These are phyloP conservation scores for Pseudanteris insignis DNA, from an alignment of 2,888 invertebrate species.

Conservation along the genomic window DNA sequence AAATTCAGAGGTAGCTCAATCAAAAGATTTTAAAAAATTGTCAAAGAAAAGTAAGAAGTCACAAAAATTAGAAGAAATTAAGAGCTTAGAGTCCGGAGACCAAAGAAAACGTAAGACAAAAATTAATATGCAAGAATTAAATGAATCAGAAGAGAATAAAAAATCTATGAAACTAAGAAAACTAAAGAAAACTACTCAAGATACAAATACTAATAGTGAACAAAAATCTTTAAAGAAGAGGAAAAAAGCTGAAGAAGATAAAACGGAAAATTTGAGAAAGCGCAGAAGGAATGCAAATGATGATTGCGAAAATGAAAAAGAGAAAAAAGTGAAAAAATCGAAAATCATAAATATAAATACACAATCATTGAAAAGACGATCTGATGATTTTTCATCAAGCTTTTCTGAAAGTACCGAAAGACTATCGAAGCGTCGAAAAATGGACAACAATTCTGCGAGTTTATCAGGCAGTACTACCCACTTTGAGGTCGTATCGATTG, in stretches of 20 bases:
- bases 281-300: slow-evolving; percentile 1
- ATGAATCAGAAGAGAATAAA: background rate
- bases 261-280: slow-evolving; percentile 6
- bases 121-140: background rate
- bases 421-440: slow-evolving; percentile 3
- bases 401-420: slow-evolving; percentile 8
- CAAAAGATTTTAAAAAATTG: background rate
- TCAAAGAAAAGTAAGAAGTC: background rate
- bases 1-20: too few species aligned
- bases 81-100: background rate
- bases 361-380: slow-evolving; percentile 12
- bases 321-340: slow-evolving; percentile 6
- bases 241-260: background rate
- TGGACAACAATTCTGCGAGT: slow-evolving; percentile 31
- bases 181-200: too few species aligned
- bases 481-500: slow-evolving; percentile 53
- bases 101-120: background rate
- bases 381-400: slow-evolving; percentile 7
- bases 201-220: background rate
- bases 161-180: too few species aligned
- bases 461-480: slow-evolving; percentile 54
- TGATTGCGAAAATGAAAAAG: background rate
- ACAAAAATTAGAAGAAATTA: slow-evolving; percentile 1
- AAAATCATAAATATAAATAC: background rate
- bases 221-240: slow-evolving; percentile 3